Evolutionary conservation across 2,113 vertebrate species (phyloP), one percentile per base, ranked within the genome.

Genomic region (Spea multiplicata): DNA sequence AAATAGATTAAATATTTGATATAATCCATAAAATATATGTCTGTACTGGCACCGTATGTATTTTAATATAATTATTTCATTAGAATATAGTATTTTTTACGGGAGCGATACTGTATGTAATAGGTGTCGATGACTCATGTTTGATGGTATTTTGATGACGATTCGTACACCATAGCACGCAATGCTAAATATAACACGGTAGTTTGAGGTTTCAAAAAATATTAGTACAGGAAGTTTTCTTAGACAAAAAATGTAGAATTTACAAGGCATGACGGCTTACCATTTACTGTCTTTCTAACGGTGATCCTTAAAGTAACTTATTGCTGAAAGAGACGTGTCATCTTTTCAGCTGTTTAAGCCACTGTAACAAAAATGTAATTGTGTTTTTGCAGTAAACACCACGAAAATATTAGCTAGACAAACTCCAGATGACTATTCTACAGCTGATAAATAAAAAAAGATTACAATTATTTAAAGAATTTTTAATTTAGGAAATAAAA

Each of bases 211-310:
- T 67, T 73, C 55, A 73, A 8, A 8, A 71, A 66, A 66, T 73
- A 73, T 67, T 30, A 50, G 44, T 45, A 73, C 77, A 80, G 77
- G 76, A 79, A 79, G 77, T 80, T 73, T 80, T 80, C 66, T 67
- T 71, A 80, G 77, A 80, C 77, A 73, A 44, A 73, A 73, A 73
- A 73, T 62, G 57, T 72, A 17, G 48, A 57, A 59, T 44, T 80
- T 73, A 64, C 62, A 59, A 59, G 52, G 71, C 71, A 68, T 80
- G 64, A 80, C 77, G 10, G n/a, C 50, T 16, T 80, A 49, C 73
- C 77, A 80, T 70, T 66, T 14, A 57, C 16, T 80, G 69, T 79
- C 65, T 80, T 67, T 67, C 73, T 30, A 67, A 44, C 6, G 8
- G 12, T 80, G 53, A 80, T 73, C 77, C 71, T 49, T 80, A 52